Conservation (phyloP, 2,113 vertebrate species). For the Albula glossodonta region DNA sequence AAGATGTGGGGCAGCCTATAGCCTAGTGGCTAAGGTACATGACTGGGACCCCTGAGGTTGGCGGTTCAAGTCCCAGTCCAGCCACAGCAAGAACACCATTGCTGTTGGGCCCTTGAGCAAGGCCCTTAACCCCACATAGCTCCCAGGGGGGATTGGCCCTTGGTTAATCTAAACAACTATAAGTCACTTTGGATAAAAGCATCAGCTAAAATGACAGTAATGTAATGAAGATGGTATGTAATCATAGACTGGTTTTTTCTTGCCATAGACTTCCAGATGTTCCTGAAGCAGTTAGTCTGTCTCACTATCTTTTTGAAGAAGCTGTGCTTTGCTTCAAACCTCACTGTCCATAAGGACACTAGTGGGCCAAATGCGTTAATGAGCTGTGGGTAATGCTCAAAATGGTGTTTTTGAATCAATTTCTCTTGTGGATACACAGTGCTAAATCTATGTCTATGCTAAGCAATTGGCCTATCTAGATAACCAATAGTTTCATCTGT, state of each 20-base stretch:
- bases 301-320: constrained; percentile 40
- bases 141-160: no score
- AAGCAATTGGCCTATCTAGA: constrained; percentile 39
- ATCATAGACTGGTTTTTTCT: constrained; percentile 46
- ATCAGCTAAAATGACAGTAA: no score
- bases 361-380: constrained; percentile 38
- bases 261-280: constrained; percentile 39
- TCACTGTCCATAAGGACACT: constrained; percentile 40
- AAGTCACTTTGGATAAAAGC: no score
- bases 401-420: constrained; percentile 40
- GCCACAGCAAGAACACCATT: no score
- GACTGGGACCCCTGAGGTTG: no score
- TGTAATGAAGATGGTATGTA: constrained; percentile 32
- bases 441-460: constrained; percentile 33
- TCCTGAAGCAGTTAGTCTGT: constrained; percentile 29
- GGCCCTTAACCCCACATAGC: no score
- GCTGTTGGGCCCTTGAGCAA: no score
- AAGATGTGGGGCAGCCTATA: no score
- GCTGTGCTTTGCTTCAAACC: constrained; percentile 33
- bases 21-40: no score
- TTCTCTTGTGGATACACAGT: constrained; percentile 31
- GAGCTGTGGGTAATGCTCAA: constrained; percentile 37
- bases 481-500: constrained; percentile 34
- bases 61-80: no score
- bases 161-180: no score